Evolutionary conservation across 2,888 invertebrate species (phyloP), one percentile per base, ranked within the genome.

Genomic region (Cacoxenus indagator): DNA sequence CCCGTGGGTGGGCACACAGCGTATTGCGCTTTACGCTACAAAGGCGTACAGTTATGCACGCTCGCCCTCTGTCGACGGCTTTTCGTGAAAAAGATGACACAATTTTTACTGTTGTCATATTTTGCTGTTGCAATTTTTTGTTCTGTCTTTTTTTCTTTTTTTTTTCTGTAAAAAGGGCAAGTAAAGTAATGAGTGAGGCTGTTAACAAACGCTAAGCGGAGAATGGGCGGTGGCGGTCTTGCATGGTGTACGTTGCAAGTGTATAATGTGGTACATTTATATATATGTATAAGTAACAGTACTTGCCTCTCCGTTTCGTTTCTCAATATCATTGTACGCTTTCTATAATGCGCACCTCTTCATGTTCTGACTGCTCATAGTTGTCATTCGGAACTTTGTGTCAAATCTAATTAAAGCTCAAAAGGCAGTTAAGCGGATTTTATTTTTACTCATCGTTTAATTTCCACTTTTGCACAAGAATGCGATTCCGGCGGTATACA

Each of bases 391-490:
- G 22, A 17, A 51, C 6, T 51, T 19, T 51, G 51, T 59, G 59
- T 59, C 59, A 17, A 59, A 59, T 59, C 31, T 31, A 59, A 59
- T 59, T 59, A 59, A 59, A 59, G 37, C 37, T 19, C 59, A 31
- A 59, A 54, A 26, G 54, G 54, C 54, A 54, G 8, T 37, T 37
- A 37, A 37, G 37, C 37, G 37, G 37, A 37, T 37, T 37, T 37
- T 14, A 14, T n/a, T n/a, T n/a, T n/a, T 14, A 14, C 37, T 37
- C 37, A 2, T 37, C 5, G 1, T 37, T 37, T 37, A 14, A 37
- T 37, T 37, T 37, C 8, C 37, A 37, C 9, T n/a, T n/a, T n/a
- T 11, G 37, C 37, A 37, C 2, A 37, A 8, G 14, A 37, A 37
- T 8, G 9, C 0, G 14, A 37, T 1, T 37, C 9, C 8, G 37